phyloP scores from a whole-genome alignment of 2,888 invertebrate species.

The Oscheius sp. region DNA sequence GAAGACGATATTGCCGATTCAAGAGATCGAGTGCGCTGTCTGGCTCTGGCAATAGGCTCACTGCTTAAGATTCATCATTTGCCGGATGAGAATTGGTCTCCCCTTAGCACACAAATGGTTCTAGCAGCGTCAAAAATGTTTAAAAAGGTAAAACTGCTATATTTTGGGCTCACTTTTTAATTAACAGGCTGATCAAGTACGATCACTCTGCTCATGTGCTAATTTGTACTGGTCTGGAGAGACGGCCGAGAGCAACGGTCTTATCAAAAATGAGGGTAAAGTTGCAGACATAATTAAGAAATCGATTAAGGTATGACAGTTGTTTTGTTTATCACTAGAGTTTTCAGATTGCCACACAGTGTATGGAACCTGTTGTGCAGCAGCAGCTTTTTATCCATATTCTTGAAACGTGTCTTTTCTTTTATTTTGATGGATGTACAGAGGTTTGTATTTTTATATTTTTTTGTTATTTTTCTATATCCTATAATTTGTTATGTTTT shows the following conservation, averaged over 20 bases:
- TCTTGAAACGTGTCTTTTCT: slow-evolving; percentile 91
- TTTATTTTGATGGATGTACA: slow-evolving; percentile 88
- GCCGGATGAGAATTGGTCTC: slow-evolving; percentile 92
- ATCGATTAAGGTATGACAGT: slow-evolving; percentile 80
- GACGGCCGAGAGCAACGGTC: slow-evolving; percentile 42
- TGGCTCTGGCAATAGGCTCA: slow-evolving; percentile 52
- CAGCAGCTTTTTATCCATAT: slow-evolving; percentile 94
- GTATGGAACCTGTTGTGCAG: slow-evolving; percentile 96
- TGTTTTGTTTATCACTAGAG: slow-evolving; percentile 16
- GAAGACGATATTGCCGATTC: slow-evolving; percentile 62
- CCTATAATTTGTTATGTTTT: slow-evolving; percentile 3
- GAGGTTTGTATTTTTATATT: slow-evolving; percentile 75
- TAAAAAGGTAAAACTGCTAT: slow-evolving; percentile 80
- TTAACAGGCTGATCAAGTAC: slow-evolving; percentile 84
- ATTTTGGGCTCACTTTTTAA: background rate
- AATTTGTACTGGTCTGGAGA: slow-evolving; percentile 89
- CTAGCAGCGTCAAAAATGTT: slow-evolving; percentile 93
- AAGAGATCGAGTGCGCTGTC: slow-evolving; percentile 52
- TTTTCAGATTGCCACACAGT: slow-evolving; percentile 86
- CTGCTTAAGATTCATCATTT: slow-evolving; percentile 45
- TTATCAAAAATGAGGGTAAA: slow-evolving; percentile 87
- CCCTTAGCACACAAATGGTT: slow-evolving; percentile 93
- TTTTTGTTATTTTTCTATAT: background rate
- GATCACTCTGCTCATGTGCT: slow-evolving; percentile 79
- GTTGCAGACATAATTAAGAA: slow-evolving; percentile 95